Percentiles rank a stretch among this genome's conserved stretches.
These are phyloP conservation scores for Deilephila elpenor DNA, from an alignment of 2,888 invertebrate species.

Conservation along the genomic window DNA sequence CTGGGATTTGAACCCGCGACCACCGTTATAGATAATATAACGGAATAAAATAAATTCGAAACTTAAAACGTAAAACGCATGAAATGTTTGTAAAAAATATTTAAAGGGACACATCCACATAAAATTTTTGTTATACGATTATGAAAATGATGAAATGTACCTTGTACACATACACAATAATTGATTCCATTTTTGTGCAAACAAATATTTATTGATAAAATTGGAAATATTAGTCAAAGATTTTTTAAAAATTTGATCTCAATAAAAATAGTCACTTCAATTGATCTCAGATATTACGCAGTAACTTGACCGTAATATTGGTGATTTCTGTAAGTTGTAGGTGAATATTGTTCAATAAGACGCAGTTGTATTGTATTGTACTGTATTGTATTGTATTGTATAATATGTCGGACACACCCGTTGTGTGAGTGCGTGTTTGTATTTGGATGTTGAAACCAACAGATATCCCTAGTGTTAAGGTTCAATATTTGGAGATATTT, in stretches of 20 bases:
- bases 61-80: no score
- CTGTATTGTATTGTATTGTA: conserved; percentile 35
- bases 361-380: conserved; percentile 13
- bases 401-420: conserved; percentile 45
- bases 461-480: conserved; percentile 77
- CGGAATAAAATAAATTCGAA: no score
- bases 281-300: background rate
- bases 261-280: conserved; percentile 1
- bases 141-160: no score
- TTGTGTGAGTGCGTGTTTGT: conserved; percentile 72
- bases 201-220: no score
- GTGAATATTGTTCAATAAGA: conserved; percentile 13
- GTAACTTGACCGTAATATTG: background rate
- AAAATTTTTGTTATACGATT: no score
- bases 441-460: conserved; percentile 76
- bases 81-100: no score
- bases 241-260: background rate
- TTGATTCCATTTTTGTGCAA: no score
- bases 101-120: no score
- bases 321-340: background rate
- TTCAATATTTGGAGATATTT: conserved; percentile 83
- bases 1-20: no score
- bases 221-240: no score
- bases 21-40: no score
- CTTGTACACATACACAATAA: no score